Base-by-base conservation (phyloP, 2,797 vertebrate species). In the Sphenodon punctatus region DNA sequence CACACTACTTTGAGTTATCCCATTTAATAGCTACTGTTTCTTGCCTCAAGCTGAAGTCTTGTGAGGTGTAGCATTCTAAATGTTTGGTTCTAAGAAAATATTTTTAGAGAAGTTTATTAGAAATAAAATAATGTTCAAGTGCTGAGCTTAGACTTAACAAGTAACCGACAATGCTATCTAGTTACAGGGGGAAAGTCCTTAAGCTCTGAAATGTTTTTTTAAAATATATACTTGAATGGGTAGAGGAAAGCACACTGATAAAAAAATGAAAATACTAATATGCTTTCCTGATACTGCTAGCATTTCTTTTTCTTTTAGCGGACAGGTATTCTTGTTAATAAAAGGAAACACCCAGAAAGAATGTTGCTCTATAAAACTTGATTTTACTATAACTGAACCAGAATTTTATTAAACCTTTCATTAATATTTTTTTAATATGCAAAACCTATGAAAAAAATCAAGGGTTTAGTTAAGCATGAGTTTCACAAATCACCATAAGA, bases 1-100 rank as follows among this genome's bases (percentile, higher is more conserved):
- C 43, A 56, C 69, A 87, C 65, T 72, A 76, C 27, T 90, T 82
- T 84, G 67, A 75, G n/a, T 86, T 89, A 59, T 5, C 30, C 58
- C 53, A 10, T 55, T 51, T 86, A 78, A 78, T 75, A 75, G 23
- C 30, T 89, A 55, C 53, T 83, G 34, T 75, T 83, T 75, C 38
- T 76, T 88, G 22, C 58, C 56, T 85, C 72, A 72, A 87, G 67
- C 65, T 67, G 75, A 66, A 82, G 72, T 39, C 11, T 69, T 82
- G 13, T 41, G 25, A 85, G 38, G 59, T 58, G 10, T 46, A 86
- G 60, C 34, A 82, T 89, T 84, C 49, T 89, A 84, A 84, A 69
- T 77, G 64, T 80, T 76, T 89, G 36, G 67, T 55, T 58, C 53
- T 67, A 38, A 78, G 59, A 82, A 77, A 66, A 82, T 19, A 48